Percentiles rank a stretch among this genome's conserved stretches.
phyloP scores from a whole-genome alignment of 2,113 vertebrate genomes.

The Gorilla gorilla region DNA sequence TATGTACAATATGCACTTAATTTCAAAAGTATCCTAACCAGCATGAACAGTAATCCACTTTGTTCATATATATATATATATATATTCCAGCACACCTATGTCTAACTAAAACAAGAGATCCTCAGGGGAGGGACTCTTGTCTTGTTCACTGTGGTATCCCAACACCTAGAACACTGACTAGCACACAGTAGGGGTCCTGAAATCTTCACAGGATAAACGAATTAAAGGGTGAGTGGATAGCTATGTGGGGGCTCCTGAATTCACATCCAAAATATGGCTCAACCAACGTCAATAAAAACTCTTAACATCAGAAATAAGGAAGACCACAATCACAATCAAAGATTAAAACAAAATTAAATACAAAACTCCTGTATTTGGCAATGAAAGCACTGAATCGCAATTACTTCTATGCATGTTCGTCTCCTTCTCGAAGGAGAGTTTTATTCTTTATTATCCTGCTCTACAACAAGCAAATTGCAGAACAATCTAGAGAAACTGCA shows the following conservation, averaged over 20 bases:
- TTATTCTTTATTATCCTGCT: background rate
- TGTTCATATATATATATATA: background rate
- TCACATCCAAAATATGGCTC: background rate
- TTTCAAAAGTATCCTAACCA: background rate
- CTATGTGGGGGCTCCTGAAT: background rate
- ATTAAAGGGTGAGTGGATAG: background rate
- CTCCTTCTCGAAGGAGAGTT: background rate
- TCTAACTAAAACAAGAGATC: background rate
- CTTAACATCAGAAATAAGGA: background rate
- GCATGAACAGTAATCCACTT: background rate
- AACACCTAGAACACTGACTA: background rate
- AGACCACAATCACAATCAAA: background rate
- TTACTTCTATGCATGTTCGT: background rate
- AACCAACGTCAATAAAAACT: background rate
- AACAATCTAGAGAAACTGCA: background rate
- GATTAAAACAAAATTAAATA: background rate
- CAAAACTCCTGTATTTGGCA: background rate
- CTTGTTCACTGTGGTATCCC: accelerated
- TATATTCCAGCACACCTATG: background rate
- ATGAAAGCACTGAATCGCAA: background rate
- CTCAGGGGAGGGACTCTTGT: background rate
- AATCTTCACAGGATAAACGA: background rate
- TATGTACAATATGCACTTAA: background rate
- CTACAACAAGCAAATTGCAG: background rate
- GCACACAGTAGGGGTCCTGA: background rate